Percentiles rank a stretch among this genome's conserved stretches.
Conservation (phyloP, 2,113 vertebrate species). For the Meles meles region DNA sequence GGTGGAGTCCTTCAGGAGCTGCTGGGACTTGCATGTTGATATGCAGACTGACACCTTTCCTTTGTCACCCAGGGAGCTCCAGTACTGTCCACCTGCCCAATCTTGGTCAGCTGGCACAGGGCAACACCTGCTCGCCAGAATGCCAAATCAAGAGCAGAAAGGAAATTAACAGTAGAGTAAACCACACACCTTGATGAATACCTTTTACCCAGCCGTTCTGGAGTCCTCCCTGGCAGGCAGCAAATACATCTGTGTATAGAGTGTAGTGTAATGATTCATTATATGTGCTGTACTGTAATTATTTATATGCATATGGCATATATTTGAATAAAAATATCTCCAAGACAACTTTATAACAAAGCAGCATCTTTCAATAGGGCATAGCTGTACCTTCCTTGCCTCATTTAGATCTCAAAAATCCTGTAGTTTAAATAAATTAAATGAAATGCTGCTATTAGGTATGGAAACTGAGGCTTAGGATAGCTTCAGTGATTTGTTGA, state of each 20-base stretch:
- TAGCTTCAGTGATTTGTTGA: background rate
- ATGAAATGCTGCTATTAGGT: background rate
- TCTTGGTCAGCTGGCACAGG: background rate
- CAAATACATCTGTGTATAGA: background rate
- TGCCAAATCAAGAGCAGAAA: background rate
- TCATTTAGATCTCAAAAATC: conserved; percentile 7
- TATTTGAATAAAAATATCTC: background rate
- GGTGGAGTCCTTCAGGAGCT: background rate
- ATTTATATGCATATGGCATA: background rate
- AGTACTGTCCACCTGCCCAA: background rate
- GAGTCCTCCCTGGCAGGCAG: background rate
- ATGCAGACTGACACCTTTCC: background rate
- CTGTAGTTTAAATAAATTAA: background rate
- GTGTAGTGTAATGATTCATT: background rate
- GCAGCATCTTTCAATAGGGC: background rate
- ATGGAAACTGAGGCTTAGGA: background rate
- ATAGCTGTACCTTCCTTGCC: background rate
- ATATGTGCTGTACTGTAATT: background rate
- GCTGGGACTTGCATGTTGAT: background rate
- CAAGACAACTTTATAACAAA: background rate
- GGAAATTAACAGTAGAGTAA: background rate
- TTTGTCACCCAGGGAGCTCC: background rate
- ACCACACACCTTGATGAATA: background rate
- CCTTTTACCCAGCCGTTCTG: background rate
- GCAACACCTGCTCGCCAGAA: background rate